Evolutionary conservation across 2,888 invertebrate species (phyloP).

Genomic region (Polylopha cassiicola): DNA sequence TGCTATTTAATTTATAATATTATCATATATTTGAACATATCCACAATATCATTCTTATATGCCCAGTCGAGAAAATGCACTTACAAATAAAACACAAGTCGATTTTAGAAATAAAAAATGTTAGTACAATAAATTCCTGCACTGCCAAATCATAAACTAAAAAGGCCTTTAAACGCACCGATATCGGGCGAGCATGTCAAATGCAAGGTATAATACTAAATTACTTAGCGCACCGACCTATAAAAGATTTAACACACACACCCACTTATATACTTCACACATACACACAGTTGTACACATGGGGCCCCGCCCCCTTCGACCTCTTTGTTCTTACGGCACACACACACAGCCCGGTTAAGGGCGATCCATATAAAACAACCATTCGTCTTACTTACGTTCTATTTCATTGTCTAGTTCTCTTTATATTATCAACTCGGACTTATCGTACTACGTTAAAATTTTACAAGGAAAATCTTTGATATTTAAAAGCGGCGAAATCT

Average conservation of each 20-base stretch:
- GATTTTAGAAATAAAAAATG: too few species aligned
- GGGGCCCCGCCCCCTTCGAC: constrained; percentile 49
- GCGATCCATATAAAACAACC: constrained; percentile 52
- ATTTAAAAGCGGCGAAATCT: too few species aligned
- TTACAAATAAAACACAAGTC: too few species aligned
- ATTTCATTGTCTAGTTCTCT: constrained; percentile 55
- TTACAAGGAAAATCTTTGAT: constrained; percentile 18
- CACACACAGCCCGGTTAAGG: constrained; percentile 53
- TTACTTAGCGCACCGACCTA: constrained; percentile 75
- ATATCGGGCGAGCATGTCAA: constrained; percentile 46
- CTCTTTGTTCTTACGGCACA: constrained; percentile 59
- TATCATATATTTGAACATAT: too few species aligned
- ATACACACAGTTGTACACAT: too few species aligned
- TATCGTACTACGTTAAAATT: constrained; percentile 23
- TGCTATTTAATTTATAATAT: too few species aligned
- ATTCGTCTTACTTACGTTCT: constrained; percentile 66
- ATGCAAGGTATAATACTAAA: constrained; percentile 71
- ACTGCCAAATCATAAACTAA: constrained; percentile 12
- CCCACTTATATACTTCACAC: too few species aligned
- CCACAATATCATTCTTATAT: too few species aligned
- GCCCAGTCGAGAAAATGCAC: too few species aligned
- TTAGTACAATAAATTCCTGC: too few species aligned
- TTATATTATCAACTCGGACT: too few species aligned
- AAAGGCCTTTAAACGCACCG: constrained; percentile 24
- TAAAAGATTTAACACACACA: constrained; percentile 68